These are phyloP conservation scores for Bufotes viridis DNA, from an alignment of 2,797 vertebrate genomes.

Conservation along the genomic window DNA sequence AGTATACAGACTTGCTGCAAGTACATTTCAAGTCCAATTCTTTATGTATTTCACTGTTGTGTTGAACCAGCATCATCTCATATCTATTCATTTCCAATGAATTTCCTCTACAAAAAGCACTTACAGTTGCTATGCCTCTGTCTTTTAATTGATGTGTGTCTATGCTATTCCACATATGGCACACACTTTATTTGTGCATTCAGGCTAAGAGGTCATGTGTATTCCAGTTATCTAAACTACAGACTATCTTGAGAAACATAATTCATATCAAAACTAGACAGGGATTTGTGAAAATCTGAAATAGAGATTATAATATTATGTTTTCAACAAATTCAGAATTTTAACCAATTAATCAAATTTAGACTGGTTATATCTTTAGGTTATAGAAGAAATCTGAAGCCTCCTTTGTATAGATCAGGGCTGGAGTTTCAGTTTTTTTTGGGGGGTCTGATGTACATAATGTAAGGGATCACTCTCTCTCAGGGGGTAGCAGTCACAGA, in stretches of 20 bases:
- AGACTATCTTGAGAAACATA: background rate
- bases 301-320: background rate
- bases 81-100: constrained; percentile 39
- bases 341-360: background rate
- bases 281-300: background rate
- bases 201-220: constrained; percentile 3
- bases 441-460: too few relatives aligned
- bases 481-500: too few relatives aligned
- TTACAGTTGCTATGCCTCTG: constrained; percentile 12
- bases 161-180: constrained; percentile 3
- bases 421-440: too few relatives aligned
- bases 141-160: constrained; percentile 33
- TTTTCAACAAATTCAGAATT: background rate
- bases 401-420: too few relatives aligned
- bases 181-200: background rate
- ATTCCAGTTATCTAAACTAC: constrained; percentile 18
- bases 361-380: background rate
- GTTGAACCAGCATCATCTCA: constrained; percentile 39
- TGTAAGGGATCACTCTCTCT: too few relatives aligned
- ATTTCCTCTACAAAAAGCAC: constrained; percentile 37
- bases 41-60: constrained; percentile 40
- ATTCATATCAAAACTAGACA: background rate
- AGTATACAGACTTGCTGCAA: constrained; percentile 53
- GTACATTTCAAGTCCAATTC: constrained; percentile 44
- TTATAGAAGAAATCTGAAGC: too few relatives aligned